Conservation (phyloP, 92 coral and sea anemone species). For the Porites rus region DNA sequence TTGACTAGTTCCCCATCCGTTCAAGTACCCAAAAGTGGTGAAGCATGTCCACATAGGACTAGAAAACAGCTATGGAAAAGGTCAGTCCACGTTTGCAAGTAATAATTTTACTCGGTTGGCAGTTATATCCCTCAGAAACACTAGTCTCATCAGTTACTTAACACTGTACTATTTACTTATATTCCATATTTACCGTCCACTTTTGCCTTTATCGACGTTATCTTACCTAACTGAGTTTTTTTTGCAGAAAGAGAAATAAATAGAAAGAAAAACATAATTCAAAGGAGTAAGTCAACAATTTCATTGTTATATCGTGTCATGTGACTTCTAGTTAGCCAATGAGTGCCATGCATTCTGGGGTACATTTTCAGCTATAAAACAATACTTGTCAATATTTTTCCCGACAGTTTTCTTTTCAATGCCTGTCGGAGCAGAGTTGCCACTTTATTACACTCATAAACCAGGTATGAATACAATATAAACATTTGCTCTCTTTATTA, state of each 20-base stretch:
- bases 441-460: conserved; percentile 67
- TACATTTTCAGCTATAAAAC: no score
- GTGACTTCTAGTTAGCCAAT: no score
- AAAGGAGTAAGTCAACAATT: conserved; percentile 69
- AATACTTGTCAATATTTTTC: neutral
- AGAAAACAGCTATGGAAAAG: conserved; percentile 13
- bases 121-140: neutral
- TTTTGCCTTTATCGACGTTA: neutral
- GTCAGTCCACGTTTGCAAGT: neutral
- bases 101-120: neutral
- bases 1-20: conserved; percentile 48
- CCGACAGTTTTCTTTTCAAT: conserved; percentile 79
- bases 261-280: conserved; percentile 69
- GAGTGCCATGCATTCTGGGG: no score
- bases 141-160: no score
- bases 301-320: no score
- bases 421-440: conserved; percentile 87
- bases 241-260: conserved; percentile 37
- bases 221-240: neutral
- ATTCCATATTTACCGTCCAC: no score
- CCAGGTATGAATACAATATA: conserved; percentile 34
- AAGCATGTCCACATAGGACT: conserved; percentile 61
- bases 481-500: no score
- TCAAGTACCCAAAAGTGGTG: conserved; percentile 29
- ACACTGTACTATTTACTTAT: no score